These are phyloP conservation scores for Microctenopoma stevenorrisi DNA, from an alignment of 2,797 vertebrate species.

Conservation along the genomic window DNA sequence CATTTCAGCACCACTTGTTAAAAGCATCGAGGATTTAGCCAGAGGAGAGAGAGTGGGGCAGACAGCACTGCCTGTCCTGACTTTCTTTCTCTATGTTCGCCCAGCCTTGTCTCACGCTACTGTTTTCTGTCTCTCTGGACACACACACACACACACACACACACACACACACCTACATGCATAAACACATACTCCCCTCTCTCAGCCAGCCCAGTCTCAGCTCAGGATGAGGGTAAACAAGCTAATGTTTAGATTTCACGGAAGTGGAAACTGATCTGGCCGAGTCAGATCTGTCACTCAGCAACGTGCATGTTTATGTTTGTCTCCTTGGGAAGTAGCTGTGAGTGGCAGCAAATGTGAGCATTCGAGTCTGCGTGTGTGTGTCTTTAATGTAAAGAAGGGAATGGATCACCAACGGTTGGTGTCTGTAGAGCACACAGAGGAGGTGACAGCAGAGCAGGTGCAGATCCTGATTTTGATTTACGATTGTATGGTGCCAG, in stretches of 20 bases:
- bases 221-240: constrained; percentile 74
- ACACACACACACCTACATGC: constrained; percentile 2
- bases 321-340: constrained; percentile 63
- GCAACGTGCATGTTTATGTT: constrained; percentile 73
- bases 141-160: background rate
- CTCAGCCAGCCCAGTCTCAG: constrained; percentile 49
- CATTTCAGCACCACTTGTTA: background rate
- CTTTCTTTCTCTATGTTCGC: background rate
- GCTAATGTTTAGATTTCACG: constrained; percentile 80
- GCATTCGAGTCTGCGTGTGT: constrained; percentile 15
- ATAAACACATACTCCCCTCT: constrained; percentile 35
- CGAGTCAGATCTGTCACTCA: constrained; percentile 74
- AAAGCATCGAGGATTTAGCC: constrained; percentile 1
- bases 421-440: background rate
- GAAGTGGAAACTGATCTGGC: constrained; percentile 75
- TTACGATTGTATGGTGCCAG: background rate
- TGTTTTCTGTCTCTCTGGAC: constrained; percentile 26
- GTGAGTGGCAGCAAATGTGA: constrained; percentile 60
- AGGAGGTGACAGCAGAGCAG: background rate
- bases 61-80: background rate
- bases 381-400: background rate
- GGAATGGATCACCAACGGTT: constrained; percentile 9
- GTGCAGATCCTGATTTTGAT: background rate
- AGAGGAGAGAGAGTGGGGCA: background rate
- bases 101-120: constrained; percentile 12